Evolutionary conservation across 2,888 invertebrate species (phyloP).

Genomic region (Noctua pronuba): DNA sequence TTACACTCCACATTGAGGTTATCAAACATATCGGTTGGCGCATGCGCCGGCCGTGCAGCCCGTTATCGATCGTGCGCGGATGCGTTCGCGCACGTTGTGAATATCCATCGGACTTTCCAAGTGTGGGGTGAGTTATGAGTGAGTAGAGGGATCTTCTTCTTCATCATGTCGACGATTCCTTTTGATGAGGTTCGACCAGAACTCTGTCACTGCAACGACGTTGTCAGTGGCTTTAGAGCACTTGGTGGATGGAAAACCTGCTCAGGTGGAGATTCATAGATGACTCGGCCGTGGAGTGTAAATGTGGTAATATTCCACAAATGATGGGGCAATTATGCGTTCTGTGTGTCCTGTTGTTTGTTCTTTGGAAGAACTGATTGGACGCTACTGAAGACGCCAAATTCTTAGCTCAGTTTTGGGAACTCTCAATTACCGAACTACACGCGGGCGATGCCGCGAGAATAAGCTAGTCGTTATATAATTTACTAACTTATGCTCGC

Average conservation of each 20-base stretch:
- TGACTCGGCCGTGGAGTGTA: not conserved
- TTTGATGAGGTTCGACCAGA: not conserved
- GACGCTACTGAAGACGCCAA: not conserved
- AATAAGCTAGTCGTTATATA: too few relatives aligned
- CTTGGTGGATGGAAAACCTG: not conserved
- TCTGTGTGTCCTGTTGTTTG: not conserved
- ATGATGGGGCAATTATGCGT: not conserved
- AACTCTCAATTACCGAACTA: too few relatives aligned
- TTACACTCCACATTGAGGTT: conserved; percentile 48
- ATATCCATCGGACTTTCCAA: conserved; percentile 59
- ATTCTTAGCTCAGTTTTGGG: not conserved
- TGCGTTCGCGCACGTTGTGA: conserved; percentile 57
- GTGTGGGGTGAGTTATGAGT: conserved; percentile 14
- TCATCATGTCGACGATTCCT: not conserved
- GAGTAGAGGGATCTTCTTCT: not conserved
- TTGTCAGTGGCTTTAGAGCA: not conserved
- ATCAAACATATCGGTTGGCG: conserved; percentile 47
- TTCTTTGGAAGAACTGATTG: not conserved
- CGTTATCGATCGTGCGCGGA: conserved; percentile 56
- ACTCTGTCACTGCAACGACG: not conserved
- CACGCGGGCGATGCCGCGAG: too few relatives aligned
- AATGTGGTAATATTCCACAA: not conserved
- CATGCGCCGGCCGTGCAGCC: conserved; percentile 39
- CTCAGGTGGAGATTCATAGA: not conserved
- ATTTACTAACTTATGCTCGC: too few relatives aligned